Percentiles rank a stretch among this genome's conserved stretches.
Conservation (phyloP, 2,888 invertebrate species). For the Hirudinaria manillensis region DNA sequence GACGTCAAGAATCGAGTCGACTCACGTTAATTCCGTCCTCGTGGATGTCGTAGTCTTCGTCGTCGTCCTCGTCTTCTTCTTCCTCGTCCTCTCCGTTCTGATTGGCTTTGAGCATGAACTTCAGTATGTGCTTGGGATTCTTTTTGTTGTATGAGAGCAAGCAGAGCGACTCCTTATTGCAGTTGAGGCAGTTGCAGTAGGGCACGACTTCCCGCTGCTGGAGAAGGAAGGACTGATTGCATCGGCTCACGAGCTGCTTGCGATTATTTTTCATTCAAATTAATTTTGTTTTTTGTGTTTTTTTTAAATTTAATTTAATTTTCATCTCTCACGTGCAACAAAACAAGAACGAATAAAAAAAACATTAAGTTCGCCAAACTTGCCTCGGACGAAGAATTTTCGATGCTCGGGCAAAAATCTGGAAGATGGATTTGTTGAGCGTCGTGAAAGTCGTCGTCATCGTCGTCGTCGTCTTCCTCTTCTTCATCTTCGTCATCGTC, state of each 20-base stretch:
- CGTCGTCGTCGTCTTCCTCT: constrained; percentile 23
- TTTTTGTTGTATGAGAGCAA: background rate
- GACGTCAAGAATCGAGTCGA: background rate
- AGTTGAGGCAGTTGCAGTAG: too few species aligned
- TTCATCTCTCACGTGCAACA: too few species aligned
- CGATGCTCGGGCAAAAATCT: background rate
- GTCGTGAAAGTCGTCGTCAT: constrained; percentile 28
- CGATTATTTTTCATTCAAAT: too few species aligned
- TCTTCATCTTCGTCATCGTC: constrained; percentile 22
- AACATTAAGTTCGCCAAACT: too few species aligned
- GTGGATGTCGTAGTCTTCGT: background rate
- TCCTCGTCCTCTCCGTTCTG: background rate
- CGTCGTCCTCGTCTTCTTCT: background rate
- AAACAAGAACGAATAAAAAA: too few species aligned
- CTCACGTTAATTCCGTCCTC: background rate
- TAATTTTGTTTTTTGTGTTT: too few species aligned
- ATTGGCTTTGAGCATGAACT: background rate
- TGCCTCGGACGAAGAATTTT: too few species aligned
- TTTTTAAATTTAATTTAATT: too few species aligned
- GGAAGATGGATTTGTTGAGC: constrained; percentile 18
- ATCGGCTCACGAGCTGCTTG: too few species aligned
- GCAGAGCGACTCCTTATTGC: too few species aligned
- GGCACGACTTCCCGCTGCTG: too few species aligned
- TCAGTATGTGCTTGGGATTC: background rate
- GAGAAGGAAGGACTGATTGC: too few species aligned